Conservation (phyloP, 2,797 vertebrate genomes). For the Esox lucius region DNA sequence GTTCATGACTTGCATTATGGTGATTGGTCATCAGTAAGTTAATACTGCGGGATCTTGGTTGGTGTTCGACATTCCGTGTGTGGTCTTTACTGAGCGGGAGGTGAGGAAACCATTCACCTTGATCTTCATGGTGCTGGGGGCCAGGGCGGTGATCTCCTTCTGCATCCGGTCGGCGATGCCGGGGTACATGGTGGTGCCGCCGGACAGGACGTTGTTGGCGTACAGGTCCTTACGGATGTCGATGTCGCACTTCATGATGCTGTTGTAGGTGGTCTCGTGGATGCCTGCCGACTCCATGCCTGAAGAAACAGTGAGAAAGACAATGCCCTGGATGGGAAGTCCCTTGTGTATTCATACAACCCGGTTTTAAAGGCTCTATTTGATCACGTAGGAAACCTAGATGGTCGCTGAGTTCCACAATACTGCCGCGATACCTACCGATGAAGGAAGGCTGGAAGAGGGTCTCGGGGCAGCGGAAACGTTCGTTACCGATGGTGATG, state of each 20-base stretch:
- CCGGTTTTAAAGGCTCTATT: background rate
- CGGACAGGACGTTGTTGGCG: slow-evolving; percentile 87
- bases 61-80: background rate
- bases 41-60: background rate
- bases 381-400: background rate
- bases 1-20: background rate
- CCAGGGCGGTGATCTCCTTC: slow-evolving; percentile 87
- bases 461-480: slow-evolving; percentile 93
- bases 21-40: background rate
- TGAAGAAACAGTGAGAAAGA: slow-evolving; percentile 13
- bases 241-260: slow-evolving; percentile 65
- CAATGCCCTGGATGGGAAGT: background rate
- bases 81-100: background rate
- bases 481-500: slow-evolving; percentile 98
- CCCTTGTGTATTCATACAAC: background rate
- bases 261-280: slow-evolving; percentile 65
- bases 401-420: background rate
- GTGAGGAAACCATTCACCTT: slow-evolving; percentile 57
- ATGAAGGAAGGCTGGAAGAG: slow-evolving; percentile 74
- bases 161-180: slow-evolving; percentile 91
- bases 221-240: slow-evolving; percentile 90
- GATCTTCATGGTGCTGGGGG: slow-evolving; percentile 91
- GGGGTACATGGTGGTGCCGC: slow-evolving; percentile 89
- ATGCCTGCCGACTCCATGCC: slow-evolving; percentile 68
- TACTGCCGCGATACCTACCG: slow-evolving; percentile 34